Conservation (phyloP, 2,888 invertebrate species). For the Homarus gammarus region DNA sequence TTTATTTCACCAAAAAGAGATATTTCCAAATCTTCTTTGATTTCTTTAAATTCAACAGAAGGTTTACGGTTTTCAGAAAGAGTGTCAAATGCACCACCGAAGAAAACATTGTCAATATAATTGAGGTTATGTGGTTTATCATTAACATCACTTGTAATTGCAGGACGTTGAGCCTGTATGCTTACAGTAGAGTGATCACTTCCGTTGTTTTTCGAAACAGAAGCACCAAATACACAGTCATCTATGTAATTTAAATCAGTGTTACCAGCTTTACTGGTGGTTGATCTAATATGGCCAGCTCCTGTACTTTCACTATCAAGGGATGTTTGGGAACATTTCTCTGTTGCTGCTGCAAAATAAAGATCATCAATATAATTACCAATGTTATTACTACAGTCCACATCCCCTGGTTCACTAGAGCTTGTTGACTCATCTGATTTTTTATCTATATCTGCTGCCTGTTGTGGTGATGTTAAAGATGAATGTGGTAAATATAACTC, state of each 20-base stretch:
- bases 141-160: neutral
- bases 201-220: neutral
- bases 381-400: neutral
- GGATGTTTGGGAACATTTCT: neutral
- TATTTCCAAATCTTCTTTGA: slow-evolving; percentile 30
- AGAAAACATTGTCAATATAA: slow-evolving; percentile 50
- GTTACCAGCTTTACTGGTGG: neutral
- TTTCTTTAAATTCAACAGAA: slow-evolving; percentile 12
- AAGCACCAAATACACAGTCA: slow-evolving; percentile 15
- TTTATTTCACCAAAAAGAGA: neutral
- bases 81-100: slow-evolving; percentile 30
- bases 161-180: neutral
- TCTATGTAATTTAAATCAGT: slow-evolving; percentile 34
- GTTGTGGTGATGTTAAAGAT: neutral
- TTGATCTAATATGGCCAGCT: neutral
- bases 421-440: neutral
- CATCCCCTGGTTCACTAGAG: neutral
- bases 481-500: neutral
- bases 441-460: neutral
- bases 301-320: neutral
- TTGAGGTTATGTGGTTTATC: neutral
- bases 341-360: neutral
- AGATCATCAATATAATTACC: slow-evolving; percentile 41
- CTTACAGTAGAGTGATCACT: neutral
- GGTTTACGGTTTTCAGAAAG: slow-evolving; percentile 23